These are phyloP conservation scores for Oscheius sp. DNA, from an alignment of 2,888 invertebrate genomes.

Conservation along the genomic window DNA sequence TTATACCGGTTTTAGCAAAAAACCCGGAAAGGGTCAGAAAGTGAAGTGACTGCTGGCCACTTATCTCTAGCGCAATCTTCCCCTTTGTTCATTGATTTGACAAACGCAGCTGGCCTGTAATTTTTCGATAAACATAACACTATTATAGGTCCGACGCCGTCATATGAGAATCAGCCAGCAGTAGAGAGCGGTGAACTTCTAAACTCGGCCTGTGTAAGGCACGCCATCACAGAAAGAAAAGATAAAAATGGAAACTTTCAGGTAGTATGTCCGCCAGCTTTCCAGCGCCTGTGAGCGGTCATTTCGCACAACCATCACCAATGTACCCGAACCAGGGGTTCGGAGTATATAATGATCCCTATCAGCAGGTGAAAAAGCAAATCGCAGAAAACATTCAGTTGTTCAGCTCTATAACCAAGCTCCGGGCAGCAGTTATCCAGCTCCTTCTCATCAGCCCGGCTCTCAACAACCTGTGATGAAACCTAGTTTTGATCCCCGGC, in stretches of 20 bases:
- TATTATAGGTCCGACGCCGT: not conserved
- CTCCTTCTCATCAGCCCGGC: conserved; percentile 2
- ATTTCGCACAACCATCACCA: conserved; percentile 8
- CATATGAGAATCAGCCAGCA: not conserved
- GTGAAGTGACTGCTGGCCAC: conserved; percentile 31
- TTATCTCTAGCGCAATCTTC: conserved; percentile 36
- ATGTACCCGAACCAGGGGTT: conserved; percentile 28
- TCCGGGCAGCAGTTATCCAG: conserved; percentile 13
- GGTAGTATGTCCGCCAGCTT: conserved; percentile 31
- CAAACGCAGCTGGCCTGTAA: conserved; percentile 16
- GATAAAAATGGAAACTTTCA: not conserved
- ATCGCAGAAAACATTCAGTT: not conserved
- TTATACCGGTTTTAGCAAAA: not conserved
- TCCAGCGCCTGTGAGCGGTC: conserved; percentile 20
- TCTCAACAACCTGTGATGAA: conserved; percentile 19
- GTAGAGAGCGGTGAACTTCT: not conserved
- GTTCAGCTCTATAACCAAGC: not conserved
- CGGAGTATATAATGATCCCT: conserved; percentile 16
- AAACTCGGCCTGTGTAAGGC: conserved; percentile 7
- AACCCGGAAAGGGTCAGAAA: conserved; percentile 10
- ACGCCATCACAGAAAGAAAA: too few species aligned
- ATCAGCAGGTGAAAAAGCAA: conserved; percentile 13
- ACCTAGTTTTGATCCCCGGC: conserved; percentile 13
- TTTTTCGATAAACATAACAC: too few species aligned
- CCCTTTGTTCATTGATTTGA: conserved; percentile 35